Evolutionary conservation across 2,888 invertebrate species (phyloP).

Genomic region (Pterostichus madidus): DNA sequence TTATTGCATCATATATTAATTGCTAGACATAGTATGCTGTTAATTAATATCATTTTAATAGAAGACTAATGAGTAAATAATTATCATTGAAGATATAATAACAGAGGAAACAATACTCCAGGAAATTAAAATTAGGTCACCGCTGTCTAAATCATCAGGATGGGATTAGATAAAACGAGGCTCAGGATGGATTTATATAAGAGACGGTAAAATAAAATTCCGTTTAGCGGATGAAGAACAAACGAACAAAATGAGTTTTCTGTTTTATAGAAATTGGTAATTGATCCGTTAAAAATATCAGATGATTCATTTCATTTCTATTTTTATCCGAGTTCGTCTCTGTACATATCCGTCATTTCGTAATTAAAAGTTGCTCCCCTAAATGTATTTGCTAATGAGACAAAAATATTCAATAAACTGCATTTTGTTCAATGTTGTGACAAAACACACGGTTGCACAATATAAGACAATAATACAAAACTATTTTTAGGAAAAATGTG

Average conservation of each 20-base stretch:
- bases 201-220: too few relatives aligned
- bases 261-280: background rate
- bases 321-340: background rate
- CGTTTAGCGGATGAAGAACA: too few relatives aligned
- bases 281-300: background rate
- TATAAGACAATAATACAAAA: too few relatives aligned
- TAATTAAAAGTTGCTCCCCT: conserved; percentile 6
- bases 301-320: background rate
- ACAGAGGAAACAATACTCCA: background rate
- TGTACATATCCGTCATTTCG: background rate
- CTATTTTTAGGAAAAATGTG: too few relatives aligned
- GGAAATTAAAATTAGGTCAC: background rate
- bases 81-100: background rate
- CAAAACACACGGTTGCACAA: too few relatives aligned
- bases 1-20: conserved; percentile 2
- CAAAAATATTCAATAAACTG: background rate
- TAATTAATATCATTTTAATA: background rate
- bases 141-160: background rate
- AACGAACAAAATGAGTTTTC: too few relatives aligned
- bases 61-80: background rate
- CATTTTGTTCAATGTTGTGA: background rate
- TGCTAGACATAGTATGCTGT: background rate
- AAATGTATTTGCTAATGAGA: background rate
- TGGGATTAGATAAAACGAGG: too few relatives aligned
- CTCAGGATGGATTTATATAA: too few relatives aligned